Evolutionary conservation across 1,140 invertebrate species (phyloP).

Genomic region (Frieseomelitta varia): DNA sequence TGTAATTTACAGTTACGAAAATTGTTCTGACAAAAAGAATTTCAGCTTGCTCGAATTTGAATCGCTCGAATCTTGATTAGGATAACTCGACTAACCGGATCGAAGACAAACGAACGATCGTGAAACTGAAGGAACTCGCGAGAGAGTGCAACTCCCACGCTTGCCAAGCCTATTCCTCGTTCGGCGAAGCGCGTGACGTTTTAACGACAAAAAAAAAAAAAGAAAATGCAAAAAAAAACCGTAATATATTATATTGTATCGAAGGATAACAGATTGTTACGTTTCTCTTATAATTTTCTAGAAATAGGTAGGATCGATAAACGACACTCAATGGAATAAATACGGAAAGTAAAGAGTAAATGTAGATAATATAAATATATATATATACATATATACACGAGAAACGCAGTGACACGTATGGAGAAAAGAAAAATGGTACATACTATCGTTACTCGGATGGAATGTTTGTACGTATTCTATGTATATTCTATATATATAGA

Average conservation of each 20-base stretch:
- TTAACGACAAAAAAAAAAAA: slow-evolving; percentile 50
- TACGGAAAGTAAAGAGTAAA: slow-evolving; percentile 67
- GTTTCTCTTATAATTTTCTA: slow-evolving; percentile 70
- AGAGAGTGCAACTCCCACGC: slow-evolving; percentile 68
- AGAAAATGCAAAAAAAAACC: no score
- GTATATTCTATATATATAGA: background rate
- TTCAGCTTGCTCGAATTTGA: background rate
- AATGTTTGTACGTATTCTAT: slow-evolving; percentile 66
- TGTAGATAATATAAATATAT: slow-evolving; percentile 49
- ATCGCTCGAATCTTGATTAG: background rate
- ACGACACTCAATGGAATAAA: slow-evolving; percentile 56
- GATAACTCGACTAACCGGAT: background rate
- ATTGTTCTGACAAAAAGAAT: background rate
- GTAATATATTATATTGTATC: slow-evolving; percentile 30
- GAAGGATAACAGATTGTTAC: slow-evolving; percentile 56
- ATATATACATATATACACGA: no score
- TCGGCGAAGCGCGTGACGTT: slow-evolving; percentile 63
- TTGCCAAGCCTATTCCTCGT: slow-evolving; percentile 65
- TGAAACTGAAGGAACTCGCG: slow-evolving; percentile 14
- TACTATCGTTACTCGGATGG: slow-evolving; percentile 59
- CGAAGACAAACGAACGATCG: background rate
- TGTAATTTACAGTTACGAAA: background rate
- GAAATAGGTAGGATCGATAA: slow-evolving; percentile 56
- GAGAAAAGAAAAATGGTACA: slow-evolving; percentile 37
- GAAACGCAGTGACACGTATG: background rate